Percentiles rank a stretch among this genome's conserved stretches.
These are phyloP conservation scores for Candoia aspera DNA, from an alignment of 2,113 vertebrate species.

Conservation along the genomic window DNA sequence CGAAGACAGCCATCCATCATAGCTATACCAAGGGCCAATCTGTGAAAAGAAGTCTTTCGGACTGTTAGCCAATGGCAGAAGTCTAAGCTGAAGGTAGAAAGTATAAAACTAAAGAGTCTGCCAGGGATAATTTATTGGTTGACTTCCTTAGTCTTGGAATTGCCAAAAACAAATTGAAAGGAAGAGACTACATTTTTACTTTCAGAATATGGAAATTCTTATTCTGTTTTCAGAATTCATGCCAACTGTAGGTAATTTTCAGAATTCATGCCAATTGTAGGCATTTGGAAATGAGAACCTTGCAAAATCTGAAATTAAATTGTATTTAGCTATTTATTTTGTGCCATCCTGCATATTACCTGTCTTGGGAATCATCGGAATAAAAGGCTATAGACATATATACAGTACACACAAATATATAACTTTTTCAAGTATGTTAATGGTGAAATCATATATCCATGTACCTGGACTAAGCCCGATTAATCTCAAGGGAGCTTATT, in stretches of 20 bases:
- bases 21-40: conserved; percentile 43
- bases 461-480: background rate
- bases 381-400: background rate
- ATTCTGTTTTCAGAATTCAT: background rate
- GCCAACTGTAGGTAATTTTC: background rate
- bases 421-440: background rate
- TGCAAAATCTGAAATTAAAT: background rate
- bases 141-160: background rate
- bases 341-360: background rate
- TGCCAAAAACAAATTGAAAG: background rate
- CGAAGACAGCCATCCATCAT: conserved; percentile 28
- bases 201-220: background rate
- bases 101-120: conserved; percentile 5
- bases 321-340: background rate
- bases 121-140: background rate
- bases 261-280: background rate
- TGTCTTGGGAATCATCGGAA: background rate
- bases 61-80: background rate
- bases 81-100: conserved; percentile 2
- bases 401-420: background rate
- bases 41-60: background rate
- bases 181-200: background rate
- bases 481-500: background rate
- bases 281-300: background rate
- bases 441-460: background rate